Conservation (phyloP, 2,113 vertebrate species). For the Prionailurus bengalensis region DNA sequence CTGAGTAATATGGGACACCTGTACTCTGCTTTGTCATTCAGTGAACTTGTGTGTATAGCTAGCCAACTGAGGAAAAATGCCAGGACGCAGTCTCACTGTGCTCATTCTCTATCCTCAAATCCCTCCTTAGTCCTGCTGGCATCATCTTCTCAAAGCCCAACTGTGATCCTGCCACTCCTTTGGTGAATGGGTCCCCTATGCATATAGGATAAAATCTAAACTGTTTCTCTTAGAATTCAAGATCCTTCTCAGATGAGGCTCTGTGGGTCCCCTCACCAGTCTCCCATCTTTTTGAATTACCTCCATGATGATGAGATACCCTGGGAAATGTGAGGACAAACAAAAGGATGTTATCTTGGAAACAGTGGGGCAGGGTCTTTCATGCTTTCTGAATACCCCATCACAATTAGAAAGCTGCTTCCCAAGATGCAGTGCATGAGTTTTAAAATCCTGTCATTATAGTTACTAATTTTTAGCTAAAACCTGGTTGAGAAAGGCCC, state of each 20-base stretch:
- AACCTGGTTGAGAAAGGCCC: not conserved
- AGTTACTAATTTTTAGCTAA: not conserved
- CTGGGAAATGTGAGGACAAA: not conserved
- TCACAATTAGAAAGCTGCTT: not conserved
- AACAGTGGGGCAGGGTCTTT: not conserved
- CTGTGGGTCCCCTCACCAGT: not conserved
- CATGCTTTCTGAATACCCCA: not conserved
- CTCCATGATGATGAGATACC: not conserved
- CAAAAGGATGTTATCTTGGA: not conserved
- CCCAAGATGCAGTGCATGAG: not conserved
- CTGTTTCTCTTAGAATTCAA: not conserved
- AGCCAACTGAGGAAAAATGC: not conserved
- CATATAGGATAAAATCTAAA: not conserved
- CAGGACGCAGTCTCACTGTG: not conserved
- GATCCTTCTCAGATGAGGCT: not conserved
- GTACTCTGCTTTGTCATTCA: not conserved
- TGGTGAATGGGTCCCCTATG: not conserved
- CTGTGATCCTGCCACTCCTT: not conserved
- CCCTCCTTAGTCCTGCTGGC: not conserved
- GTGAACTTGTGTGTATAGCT: not conserved
- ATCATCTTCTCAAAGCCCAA: not conserved
- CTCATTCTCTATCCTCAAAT: not conserved
- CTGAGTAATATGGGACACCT: not conserved
- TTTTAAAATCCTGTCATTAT: not conserved
- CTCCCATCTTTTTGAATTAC: not conserved